These are phyloP conservation scores for Daktulosphaira vitifoliae DNA, from an alignment of 1,140 invertebrate genomes.

Conservation along the genomic window DNA sequence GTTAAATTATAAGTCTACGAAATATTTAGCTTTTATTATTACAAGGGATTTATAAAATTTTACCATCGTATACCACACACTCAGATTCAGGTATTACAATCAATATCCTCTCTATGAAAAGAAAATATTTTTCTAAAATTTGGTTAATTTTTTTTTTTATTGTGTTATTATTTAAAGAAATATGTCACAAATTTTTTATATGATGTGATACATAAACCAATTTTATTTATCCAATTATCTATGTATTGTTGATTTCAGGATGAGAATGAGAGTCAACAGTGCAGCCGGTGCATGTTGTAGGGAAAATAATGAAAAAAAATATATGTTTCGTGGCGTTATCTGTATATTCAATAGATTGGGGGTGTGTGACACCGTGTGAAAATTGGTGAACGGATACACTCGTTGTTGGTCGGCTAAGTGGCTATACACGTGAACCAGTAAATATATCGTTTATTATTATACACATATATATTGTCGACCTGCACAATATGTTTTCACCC, in stretches of 20 bases:
- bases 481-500: conserved; percentile 29
- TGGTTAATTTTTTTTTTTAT: no score
- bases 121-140: no score
- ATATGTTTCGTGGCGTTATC: not conserved
- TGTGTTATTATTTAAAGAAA: not conserved
- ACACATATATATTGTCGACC: conserved; percentile 10
- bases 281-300: not conserved
- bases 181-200: not conserved
- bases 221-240: conserved; percentile 23
- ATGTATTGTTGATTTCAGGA: conserved; percentile 4
- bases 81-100: no score
- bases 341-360: no score
- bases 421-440: conserved; percentile 24
- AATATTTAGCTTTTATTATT: no score
- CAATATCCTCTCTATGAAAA: no score
- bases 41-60: no score
- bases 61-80: no score
- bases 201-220: not conserved
- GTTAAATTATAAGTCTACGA: no score
- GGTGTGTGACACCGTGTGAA: conserved; percentile 31
- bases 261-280: not conserved
- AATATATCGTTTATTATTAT: conserved; percentile 32
- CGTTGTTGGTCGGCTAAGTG: conserved; percentile 27
- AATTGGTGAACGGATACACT: conserved; percentile 29
- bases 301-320: not conserved